Evolutionary conservation across 2,888 invertebrate species (phyloP), one percentile per base, ranked within the genome.

Genomic region (Protophormia terraenovae): DNA sequence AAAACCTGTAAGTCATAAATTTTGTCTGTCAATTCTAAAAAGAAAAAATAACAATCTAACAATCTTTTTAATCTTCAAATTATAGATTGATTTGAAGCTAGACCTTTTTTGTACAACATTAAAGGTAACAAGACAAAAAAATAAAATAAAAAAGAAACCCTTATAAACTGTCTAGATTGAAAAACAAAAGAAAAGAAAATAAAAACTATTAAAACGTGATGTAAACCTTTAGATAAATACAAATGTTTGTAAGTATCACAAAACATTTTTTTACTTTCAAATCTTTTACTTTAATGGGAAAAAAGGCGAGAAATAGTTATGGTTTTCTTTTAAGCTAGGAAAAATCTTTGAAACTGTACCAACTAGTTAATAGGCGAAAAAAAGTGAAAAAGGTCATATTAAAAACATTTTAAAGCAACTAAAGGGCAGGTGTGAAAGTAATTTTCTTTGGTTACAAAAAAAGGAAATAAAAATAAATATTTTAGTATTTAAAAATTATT

Each of bases 261-360:
- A 62, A 71, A 64, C 50, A 38, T 41, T 66, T 29, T n/a, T 67
- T 75, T 76, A 64, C 53, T 38, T 16, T 77, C 10, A 19, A 69
- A 75, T 64, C 35, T 75, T 16, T n/a, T 8, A 24, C 12, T 32
- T n/a, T 27, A 45, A 32, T n/a, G 29, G 7, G 24, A 22, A 38
- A 38, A 60, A 60, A 69, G 53, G 29, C 0, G 8, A 10, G 7
- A 45, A 12, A 24, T 45, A 60, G 22, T 19, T 38, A 53, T 12
- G 16, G n/a, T n/a, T n/a, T n/a, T n/a, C n/a, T n/a, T n/a, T n/a
- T n/a, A n/a, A n/a, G n/a, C n/a, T n/a, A n/a, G n/a, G n/a, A n/a
- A 10, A 32, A 55, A 75, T 50, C 24, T 38, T 1, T 38, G n/a
- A 62, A 71, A 82, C 82, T 82, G 82, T 82, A 82, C 82, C 35